Evolutionary conservation across 2,113 vertebrate species (phyloP).

Genomic region (Cheilinus undulatus): DNA sequence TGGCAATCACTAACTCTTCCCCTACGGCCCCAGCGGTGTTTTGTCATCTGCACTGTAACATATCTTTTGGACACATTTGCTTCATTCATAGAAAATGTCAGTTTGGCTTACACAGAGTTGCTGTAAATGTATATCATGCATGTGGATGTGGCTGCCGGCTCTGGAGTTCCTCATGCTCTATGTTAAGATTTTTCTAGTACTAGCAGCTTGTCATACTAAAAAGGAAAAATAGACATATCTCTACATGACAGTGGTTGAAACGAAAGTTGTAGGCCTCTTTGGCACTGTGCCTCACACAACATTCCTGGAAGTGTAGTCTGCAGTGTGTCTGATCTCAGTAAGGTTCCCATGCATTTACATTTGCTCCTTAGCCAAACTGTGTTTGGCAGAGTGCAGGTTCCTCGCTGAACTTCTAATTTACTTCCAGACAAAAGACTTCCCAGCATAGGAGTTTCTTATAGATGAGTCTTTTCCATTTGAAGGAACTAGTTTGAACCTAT

Average conservation of each 20-base stretch:
- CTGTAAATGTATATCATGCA: neutral
- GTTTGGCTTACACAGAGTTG: neutral
- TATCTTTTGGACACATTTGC: neutral
- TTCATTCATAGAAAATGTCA: too few species aligned
- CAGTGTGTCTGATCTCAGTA: constrained; percentile 33
- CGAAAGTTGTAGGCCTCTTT: constrained; percentile 44
- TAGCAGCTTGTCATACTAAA: constrained; percentile 2
- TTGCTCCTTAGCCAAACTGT: constrained; percentile 62
- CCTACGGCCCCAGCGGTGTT: constrained; percentile 15
- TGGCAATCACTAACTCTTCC: constrained; percentile 67
- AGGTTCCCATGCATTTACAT: constrained; percentile 68
- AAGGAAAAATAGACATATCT: constrained; percentile 16
- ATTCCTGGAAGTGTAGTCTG: constrained; percentile 62
- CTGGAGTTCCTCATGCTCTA: constrained; percentile 7
- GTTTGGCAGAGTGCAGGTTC: constrained; percentile 50
- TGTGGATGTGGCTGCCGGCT: constrained; percentile 10
- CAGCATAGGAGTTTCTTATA: constrained; percentile 1
- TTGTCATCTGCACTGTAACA: constrained; percentile 1
- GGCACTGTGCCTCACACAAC: constrained; percentile 44
- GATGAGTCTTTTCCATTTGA: constrained; percentile 42
- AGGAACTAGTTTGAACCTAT: neutral
- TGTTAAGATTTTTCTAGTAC: too few species aligned
- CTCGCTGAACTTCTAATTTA: constrained; percentile 38
- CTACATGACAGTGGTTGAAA: constrained; percentile 39
- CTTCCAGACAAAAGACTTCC: constrained; percentile 24